Evolutionary conservation across 2,113 vertebrate species (phyloP).

Genomic region (Synchiropus splendidus): DNA sequence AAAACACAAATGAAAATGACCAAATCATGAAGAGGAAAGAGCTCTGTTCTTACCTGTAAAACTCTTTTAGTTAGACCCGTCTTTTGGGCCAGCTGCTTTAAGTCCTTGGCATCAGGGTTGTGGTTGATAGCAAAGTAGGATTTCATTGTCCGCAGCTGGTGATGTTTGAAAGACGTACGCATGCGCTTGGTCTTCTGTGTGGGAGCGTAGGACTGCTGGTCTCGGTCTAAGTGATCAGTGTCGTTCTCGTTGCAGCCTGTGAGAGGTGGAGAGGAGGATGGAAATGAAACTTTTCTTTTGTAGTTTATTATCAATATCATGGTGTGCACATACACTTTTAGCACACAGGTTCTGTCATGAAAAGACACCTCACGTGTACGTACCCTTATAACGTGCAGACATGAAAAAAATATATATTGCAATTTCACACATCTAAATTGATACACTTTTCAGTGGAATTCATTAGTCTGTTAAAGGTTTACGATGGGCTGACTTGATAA

Average conservation of each 20-base stretch:
- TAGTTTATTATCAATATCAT: too few species aligned
- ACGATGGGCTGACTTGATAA: background rate
- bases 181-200: constrained; percentile 99
- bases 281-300: too few species aligned
- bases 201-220: constrained; percentile 91
- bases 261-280: constrained; percentile 10
- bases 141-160: constrained; percentile 99
- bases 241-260: constrained; percentile 98
- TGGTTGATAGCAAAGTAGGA: constrained; percentile 99
- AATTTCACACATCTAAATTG: too few species aligned
- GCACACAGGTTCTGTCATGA: too few species aligned
- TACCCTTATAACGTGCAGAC: too few species aligned
- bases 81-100: constrained; percentile 99
- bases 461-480: too few species aligned
- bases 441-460: too few species aligned
- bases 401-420: too few species aligned
- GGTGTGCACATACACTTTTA: too few species aligned
- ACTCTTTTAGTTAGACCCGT: constrained; percentile 99
- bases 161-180: constrained; percentile 98
- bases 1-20: constrained; percentile 33
- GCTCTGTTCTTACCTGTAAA: constrained; percentile 86
- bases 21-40: constrained; percentile 19
- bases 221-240: constrained; percentile 91
- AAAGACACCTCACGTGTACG: too few species aligned
- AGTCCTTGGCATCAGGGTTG: constrained; percentile 98